phyloP scores from a whole-genome alignment of 92 coral and sea anemone species.

The Heteractis magnifica region DNA sequence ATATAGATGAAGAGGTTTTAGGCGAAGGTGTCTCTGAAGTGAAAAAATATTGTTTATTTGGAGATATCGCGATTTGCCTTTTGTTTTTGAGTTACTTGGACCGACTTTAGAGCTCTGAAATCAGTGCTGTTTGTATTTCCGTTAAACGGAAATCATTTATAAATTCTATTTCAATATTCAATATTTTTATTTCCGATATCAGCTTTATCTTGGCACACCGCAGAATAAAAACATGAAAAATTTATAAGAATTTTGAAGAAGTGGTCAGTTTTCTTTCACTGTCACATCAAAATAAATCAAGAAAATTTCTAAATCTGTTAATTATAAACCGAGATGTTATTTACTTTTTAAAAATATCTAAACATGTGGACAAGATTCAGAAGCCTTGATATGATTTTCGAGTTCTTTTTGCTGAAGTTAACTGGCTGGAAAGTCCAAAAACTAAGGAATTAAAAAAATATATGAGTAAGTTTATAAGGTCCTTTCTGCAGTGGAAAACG shows the following conservation, averaged over 20 bases:
- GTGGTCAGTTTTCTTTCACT: background rate
- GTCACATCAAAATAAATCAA: background rate
- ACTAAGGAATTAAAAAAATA: too few relatives aligned
- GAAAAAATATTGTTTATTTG: background rate
- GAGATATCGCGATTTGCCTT: background rate
- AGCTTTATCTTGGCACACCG: background rate
- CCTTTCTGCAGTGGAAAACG: too few relatives aligned
- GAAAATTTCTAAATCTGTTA: background rate
- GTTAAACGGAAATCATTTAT: slow-evolving; percentile 27
- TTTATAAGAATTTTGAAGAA: background rate
- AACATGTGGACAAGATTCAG: too few relatives aligned
- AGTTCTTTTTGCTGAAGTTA: too few relatives aligned
- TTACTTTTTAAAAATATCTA: too few relatives aligned
- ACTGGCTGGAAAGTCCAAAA: too few relatives aligned
- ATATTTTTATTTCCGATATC: background rate
- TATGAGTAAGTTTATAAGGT: too few relatives aligned
- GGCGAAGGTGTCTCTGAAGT: background rate
- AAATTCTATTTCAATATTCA: background rate
- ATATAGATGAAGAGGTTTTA: background rate
- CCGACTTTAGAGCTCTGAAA: background rate
- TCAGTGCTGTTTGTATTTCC: slow-evolving; percentile 20
- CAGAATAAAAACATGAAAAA: slow-evolving; percentile 14
- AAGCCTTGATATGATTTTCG: too few relatives aligned
- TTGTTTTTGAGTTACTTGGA: background rate
- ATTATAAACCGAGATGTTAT: too few relatives aligned